Evolutionary conservation across 1,140 invertebrate species (phyloP).

Genomic region (Zaprionus lachaisei): DNA sequence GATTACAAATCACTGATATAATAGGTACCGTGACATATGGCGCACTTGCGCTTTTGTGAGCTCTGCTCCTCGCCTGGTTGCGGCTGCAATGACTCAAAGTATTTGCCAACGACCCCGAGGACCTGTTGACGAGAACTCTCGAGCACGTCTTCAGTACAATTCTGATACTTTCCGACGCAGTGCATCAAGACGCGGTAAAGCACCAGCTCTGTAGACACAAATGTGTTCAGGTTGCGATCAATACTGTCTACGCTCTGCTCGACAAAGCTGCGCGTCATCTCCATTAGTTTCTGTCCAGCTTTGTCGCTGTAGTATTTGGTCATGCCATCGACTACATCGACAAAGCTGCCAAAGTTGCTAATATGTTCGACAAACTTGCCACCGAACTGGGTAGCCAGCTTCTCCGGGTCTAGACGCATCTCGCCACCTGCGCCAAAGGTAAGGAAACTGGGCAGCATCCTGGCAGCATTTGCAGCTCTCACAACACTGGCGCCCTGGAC

Average conservation of each 20-base stretch:
- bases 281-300: slow-evolving; percentile 54
- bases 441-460: slow-evolving; percentile 47
- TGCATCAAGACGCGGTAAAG: slow-evolving; percentile 68
- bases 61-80: not conserved
- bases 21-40: slow-evolving; percentile 60
- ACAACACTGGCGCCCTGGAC: slow-evolving; percentile 28
- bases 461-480: slow-evolving; percentile 31
- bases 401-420: slow-evolving; percentile 46
- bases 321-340: slow-evolving; percentile 63
- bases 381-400: slow-evolving; percentile 52
- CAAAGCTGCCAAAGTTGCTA: slow-evolving; percentile 50
- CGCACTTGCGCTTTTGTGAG: slow-evolving; percentile 48
- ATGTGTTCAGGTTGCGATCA: slow-evolving; percentile 63
- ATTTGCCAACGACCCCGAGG: slow-evolving; percentile 48
- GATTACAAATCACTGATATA: slow-evolving; percentile 59
- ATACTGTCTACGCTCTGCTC: slow-evolving; percentile 64
- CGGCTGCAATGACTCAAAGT: slow-evolving; percentile 56
- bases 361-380: slow-evolving; percentile 72
- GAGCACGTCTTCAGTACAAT: slow-evolving; percentile 56
- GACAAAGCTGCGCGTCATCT: slow-evolving; percentile 64
- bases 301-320: slow-evolving; percentile 55
- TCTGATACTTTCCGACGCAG: slow-evolving; percentile 62
- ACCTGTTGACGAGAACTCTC: slow-evolving; percentile 55
- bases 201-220: slow-evolving; percentile 71
- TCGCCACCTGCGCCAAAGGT: slow-evolving; percentile 29